Conservation (phyloP, 2,113 vertebrate species). For the Zingel zingel region DNA sequence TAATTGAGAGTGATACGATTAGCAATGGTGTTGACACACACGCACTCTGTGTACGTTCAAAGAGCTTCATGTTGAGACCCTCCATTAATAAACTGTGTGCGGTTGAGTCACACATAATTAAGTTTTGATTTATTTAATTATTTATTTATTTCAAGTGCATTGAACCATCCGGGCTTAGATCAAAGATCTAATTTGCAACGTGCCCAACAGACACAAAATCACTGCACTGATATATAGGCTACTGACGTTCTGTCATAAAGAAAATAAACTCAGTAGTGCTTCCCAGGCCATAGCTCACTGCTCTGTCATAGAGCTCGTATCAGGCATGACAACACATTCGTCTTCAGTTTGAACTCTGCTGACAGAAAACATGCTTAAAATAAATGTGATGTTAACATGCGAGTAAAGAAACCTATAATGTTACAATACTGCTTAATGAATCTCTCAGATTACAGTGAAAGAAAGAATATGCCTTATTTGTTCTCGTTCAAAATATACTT, state of each 20-base stretch:
- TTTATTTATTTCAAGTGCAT: conserved; percentile 49
- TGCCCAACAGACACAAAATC: conserved; percentile 30
- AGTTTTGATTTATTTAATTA: conserved; percentile 47
- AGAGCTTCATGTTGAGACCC: conserved; percentile 43
- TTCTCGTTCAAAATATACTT: background rate
- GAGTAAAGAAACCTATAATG: background rate
- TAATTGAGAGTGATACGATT: conserved; percentile 75
- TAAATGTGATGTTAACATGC: too few relatives aligned
- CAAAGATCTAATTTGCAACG: conserved; percentile 56
- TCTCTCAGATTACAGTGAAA: background rate
- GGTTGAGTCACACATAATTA: conserved; percentile 61
- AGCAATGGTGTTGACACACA: conserved; percentile 63
- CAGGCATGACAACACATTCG: conserved; percentile 23
- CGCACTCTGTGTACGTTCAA: conserved; percentile 52
- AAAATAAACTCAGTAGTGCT: conserved; percentile 44
- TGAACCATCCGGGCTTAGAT: conserved; percentile 44
- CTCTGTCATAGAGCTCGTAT: conserved; percentile 14
- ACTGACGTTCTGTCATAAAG: conserved; percentile 38
- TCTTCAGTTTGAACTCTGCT: conserved; percentile 23
- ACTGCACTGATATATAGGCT: conserved; percentile 7
- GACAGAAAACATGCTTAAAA: conserved; percentile 14
- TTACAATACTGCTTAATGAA: background rate
- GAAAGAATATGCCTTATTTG: background rate
- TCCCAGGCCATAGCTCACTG: background rate
- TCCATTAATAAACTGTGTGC: conserved; percentile 55